phyloP scores from a whole-genome alignment of 2,797 vertebrate species.

The Lateolabrax maculatus region DNA sequence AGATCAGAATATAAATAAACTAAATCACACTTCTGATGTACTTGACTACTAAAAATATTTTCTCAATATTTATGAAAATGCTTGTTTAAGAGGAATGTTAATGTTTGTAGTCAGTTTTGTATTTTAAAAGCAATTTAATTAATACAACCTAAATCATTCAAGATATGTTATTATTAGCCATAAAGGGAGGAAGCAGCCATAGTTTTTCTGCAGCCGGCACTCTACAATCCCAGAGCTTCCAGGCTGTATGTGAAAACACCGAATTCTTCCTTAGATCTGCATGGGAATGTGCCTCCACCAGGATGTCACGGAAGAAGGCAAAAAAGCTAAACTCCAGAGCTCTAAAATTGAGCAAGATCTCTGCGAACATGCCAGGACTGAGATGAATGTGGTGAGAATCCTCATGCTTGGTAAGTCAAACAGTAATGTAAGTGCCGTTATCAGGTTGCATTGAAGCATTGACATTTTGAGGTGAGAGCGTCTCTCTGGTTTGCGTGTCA shows the following conservation, averaged over 20 bases:
- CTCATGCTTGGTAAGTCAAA: slow-evolving; percentile 81
- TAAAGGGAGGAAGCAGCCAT: background rate
- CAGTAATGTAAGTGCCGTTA: background rate
- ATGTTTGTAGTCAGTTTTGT: background rate
- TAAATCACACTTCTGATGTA: background rate
- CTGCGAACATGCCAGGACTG: slow-evolving; percentile 74
- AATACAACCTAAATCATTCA: accelerated
- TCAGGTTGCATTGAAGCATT: background rate
- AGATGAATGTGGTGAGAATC: slow-evolving; percentile 80
- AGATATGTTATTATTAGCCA: background rate
- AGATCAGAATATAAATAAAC: background rate
- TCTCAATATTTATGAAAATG: background rate
- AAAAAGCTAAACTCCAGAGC: slow-evolving; percentile 77
- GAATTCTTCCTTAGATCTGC: slow-evolving; percentile 68
- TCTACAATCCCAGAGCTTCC: background rate
- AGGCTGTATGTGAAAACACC: background rate
- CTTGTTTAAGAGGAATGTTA: background rate
- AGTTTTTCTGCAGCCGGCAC: background rate
- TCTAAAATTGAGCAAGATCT: slow-evolving; percentile 80
- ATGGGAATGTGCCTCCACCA: slow-evolving; percentile 72
- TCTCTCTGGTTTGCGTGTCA: slow-evolving; percentile 39
- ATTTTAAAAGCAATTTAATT: background rate
- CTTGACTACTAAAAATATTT: background rate
- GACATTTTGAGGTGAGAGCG: background rate
- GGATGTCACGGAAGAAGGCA: slow-evolving; percentile 76